Conservation (phyloP, 2,888 invertebrate genomes). For the Chrysomela aeneicollis region DNA sequence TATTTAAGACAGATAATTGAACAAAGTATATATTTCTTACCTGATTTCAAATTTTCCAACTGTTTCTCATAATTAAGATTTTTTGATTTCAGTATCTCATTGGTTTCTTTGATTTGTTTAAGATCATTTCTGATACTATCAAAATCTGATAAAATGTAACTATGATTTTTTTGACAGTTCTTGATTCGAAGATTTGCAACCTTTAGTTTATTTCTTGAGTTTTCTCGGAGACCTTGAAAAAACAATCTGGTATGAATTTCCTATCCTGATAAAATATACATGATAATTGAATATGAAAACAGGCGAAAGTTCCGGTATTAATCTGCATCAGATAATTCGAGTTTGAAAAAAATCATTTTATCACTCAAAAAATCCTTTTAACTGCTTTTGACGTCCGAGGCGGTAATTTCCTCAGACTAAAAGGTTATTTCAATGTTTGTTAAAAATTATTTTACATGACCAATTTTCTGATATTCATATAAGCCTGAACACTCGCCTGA, state of each 20-base stretch:
- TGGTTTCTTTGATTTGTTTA: not conserved
- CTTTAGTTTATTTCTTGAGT: not conserved
- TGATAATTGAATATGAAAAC: not conserved
- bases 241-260: too few relatives aligned
- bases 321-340: too few relatives aligned
- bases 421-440: too few relatives aligned
- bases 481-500: too few relatives aligned
- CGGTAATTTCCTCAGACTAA: too few relatives aligned
- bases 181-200: not conserved
- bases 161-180: not conserved
- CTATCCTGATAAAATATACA: not conserved
- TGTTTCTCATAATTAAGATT: not conserved
- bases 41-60: constrained; percentile 7
- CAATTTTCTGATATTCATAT: too few relatives aligned
- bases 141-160: not conserved
- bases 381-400: too few relatives aligned
- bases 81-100: constrained; percentile 1
- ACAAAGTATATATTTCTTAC: not conserved
- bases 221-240: not conserved
- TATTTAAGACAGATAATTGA: not conserved
- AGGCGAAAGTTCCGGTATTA: too few relatives aligned
- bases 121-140: not conserved
- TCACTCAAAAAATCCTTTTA: too few relatives aligned
- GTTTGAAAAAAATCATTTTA: too few relatives aligned
- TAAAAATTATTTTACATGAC: too few relatives aligned